Base-by-base conservation (phyloP, 2,888 invertebrate genomes). In the Scrobipalpa atriplicella region DNA sequence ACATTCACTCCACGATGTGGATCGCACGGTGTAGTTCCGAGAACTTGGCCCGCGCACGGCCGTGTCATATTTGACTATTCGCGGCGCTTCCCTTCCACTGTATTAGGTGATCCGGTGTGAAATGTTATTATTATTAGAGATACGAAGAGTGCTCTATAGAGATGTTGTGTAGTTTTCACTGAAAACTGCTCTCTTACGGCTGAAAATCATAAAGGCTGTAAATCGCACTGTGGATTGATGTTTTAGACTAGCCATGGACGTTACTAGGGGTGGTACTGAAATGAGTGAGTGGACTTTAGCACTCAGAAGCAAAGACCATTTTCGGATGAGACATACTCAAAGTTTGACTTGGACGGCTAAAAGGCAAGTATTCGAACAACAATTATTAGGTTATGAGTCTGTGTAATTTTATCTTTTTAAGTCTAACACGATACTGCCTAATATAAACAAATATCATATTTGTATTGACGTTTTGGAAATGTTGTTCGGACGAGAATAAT, bases 351-450 rank as follows among this genome's bases (percentile, higher is more conserved):
- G 52, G 38, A 38, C 38, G 70, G 71, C 73, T 62, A 41, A 72
- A 71, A 67, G 71, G 71, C 62, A 69, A 71, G 67, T 67, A 69
- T 72, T 72, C 72, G 72, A 76, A 77, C 76, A 76, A 85, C 89
- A 89, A 90, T 90, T 90, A 90, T 80, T 91, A 91, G 89, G 80
- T 83, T 85, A 84, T 78, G 73, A 78, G 74, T 79, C 79, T 79
- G 79, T 81, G 78, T 83, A 84, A 78, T 77, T 75, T 80, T 83
- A 79, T 75, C 84, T 80, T 83, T 82, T 73, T 86, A 85, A 87
- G 79, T 84, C 79, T 87, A 90, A 91, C 90, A 86, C 79, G 79
- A 89, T 86, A 90, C 91, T 92, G 91, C 91, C 91, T 88, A 84
- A 83, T 75, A 76, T 80, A 75, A 77, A 75, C 77, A 68, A 75